Evolutionary conservation across 2,888 invertebrate genomes (phyloP).

Genomic region (Xanthorhoe spadicearia): DNA sequence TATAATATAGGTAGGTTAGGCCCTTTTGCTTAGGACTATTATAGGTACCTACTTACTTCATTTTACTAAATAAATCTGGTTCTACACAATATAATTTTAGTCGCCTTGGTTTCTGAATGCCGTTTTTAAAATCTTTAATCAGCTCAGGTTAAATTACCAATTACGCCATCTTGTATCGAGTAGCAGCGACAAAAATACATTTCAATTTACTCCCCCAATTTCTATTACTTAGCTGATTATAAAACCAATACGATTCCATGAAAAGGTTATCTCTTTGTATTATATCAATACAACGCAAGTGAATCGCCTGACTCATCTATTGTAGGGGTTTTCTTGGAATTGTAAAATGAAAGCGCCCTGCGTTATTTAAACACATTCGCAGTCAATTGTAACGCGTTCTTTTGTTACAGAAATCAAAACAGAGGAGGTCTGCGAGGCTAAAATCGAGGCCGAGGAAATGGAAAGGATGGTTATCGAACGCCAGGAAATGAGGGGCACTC

Average conservation of each 20-base stretch:
- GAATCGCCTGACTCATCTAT: slow-evolving; percentile 80
- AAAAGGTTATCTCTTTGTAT: slow-evolving; percentile 64
- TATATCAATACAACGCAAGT: slow-evolving; percentile 69
- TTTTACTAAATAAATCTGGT: too few relatives aligned
- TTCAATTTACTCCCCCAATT: slow-evolving; percentile 49
- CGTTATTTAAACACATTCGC: slow-evolving; percentile 77
- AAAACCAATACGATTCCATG: slow-evolving; percentile 50
- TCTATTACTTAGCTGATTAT: slow-evolving; percentile 56
- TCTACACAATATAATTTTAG: neutral
- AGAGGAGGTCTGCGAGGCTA: slow-evolving; percentile 77
- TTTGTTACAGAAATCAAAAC: slow-evolving; percentile 84
- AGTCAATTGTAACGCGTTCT: slow-evolving; percentile 73
- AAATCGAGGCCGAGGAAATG: slow-evolving; percentile 72
- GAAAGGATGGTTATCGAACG: slow-evolving; percentile 67
- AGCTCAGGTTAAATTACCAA: neutral
- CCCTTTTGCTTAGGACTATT: too few relatives aligned
- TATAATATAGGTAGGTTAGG: too few relatives aligned
- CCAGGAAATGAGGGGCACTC: slow-evolving; percentile 63
- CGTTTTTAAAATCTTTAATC: neutral
- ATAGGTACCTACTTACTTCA: too few relatives aligned
- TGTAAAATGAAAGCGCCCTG: slow-evolving; percentile 75
- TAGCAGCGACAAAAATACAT: slow-evolving; percentile 45
- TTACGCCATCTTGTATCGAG: slow-evolving; percentile 60
- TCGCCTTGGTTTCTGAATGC: neutral
- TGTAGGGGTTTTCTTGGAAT: slow-evolving; percentile 81